Percentiles rank a stretch among this genome's conserved stretches.
These are phyloP conservation scores for Cantharis lateralis DNA, from an alignment of 2,888 invertebrate genomes.

Conservation along the genomic window DNA sequence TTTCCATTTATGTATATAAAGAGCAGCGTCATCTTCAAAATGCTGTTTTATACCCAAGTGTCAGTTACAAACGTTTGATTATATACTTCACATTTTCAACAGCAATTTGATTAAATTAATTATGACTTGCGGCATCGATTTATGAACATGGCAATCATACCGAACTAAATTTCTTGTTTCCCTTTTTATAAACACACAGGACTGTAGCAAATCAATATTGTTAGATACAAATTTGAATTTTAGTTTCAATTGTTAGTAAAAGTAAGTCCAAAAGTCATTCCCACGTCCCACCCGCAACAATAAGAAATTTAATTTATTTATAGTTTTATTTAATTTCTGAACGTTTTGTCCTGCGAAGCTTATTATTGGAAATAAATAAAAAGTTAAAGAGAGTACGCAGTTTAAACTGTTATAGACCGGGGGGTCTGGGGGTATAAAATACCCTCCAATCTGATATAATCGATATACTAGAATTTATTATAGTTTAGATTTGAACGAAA, in stretches of 20 bases:
- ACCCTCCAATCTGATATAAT: no score
- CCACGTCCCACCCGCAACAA: no score
- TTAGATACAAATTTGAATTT: not conserved
- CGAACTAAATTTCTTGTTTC: not conserved
- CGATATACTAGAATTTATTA: no score
- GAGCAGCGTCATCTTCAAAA: not conserved
- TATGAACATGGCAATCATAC: not conserved
- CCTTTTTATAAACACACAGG: not conserved
- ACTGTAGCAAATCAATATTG: not conserved
- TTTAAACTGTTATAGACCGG: no score
- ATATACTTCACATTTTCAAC: not conserved
- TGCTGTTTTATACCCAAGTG: not conserved
- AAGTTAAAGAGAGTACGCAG: no score
- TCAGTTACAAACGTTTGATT: not conserved
- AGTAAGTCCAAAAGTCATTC: not conserved
- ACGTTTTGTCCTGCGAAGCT: no score
- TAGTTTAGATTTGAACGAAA: no score
- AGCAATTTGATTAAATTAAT: not conserved
- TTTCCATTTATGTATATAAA: not conserved
- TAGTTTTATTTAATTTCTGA: no score
- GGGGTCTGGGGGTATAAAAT: no score
- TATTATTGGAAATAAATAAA: no score
- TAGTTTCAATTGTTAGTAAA: not conserved
- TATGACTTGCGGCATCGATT: not conserved
- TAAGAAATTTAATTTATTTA: no score